Base-by-base conservation (phyloP, 2,797 vertebrate species). In the Cynopterus sphinx region DNA sequence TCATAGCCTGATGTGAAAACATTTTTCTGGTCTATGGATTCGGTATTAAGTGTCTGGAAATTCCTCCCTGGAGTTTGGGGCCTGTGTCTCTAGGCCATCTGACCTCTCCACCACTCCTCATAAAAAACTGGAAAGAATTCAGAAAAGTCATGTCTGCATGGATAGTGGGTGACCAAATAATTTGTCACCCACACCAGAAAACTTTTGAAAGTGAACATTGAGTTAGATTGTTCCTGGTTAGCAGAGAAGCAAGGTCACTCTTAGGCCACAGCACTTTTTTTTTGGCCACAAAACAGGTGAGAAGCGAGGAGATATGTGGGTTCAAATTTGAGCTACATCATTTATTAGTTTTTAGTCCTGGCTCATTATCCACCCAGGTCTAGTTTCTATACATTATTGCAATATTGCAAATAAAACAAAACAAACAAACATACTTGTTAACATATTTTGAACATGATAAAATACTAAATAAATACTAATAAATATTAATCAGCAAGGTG, bases 41-140 rank as follows among this genome's bases (percentile, higher is more conserved):
- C 7, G 0, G 0, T 0, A 0, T 8, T 0, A 6, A 67, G 22
- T 70, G 8, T 2, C 26, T 67, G 57, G 22, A 7, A 57, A 83
- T 19, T n/a, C 5, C 71, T 57, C 70, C 26, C 11, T 82, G 5
- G 3, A 57, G 13, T 53, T 36, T 82, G 22, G 6, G 7, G 4
- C 13, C 21, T 71, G 1, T n/a, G 0, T 41, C 71, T 24, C 24
- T 24, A 46, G 31, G 6, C 28, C 46, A 11, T 67, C 16, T 46
- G 9, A 28, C 28, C 36, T 55, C 6, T 17, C 24, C 1, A 9
- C 46, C 11, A 11, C 39, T 59, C 43, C 21, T 87, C 49, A 55
- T 71, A 26, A 68, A 68, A 61, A 82, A 15, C 31, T 59, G 11
- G 39, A 16, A 73, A 51, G 46, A 90, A 70, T 33, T 77, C 24